phyloP scores from a whole-genome alignment of 2,113 vertebrate species.

The Jaculus jaculus region DNA sequence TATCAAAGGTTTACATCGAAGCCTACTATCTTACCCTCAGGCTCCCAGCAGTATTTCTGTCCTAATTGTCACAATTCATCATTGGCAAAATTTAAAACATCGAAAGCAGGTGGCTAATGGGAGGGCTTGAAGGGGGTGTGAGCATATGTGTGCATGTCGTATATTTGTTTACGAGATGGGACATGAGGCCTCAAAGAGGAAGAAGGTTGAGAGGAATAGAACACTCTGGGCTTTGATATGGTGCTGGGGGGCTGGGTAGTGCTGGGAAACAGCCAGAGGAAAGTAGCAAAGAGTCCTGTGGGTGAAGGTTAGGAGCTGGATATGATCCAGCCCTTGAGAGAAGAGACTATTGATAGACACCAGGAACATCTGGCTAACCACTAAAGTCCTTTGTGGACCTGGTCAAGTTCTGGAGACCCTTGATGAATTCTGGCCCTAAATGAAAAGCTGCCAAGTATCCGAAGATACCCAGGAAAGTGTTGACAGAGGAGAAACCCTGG shows the following conservation, averaged over 20 bases:
- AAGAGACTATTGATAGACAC: background rate
- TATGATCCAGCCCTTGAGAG: background rate
- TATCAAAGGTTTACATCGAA: background rate
- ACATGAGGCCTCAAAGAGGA: background rate
- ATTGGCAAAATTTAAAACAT: background rate
- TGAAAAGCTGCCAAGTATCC: background rate
- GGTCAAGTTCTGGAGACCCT: background rate
- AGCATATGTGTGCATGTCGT: background rate
- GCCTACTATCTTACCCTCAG: background rate
- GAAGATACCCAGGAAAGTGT: background rate
- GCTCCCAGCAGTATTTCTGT: background rate
- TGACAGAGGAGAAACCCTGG: background rate
- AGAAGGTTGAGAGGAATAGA: background rate
- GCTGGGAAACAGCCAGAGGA: constrained; percentile 1
- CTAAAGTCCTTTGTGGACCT: background rate
- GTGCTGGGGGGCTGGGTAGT: too few species aligned
- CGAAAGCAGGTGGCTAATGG: background rate
- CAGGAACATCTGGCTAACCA: background rate
- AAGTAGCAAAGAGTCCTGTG: background rate
- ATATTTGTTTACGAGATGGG: background rate
- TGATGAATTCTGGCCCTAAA: constrained; percentile 2
- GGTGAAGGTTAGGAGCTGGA: too few species aligned
- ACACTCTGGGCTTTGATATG: background rate
- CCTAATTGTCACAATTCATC: background rate
- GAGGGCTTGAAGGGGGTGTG: background rate